Percentiles rank a stretch among this genome's conserved stretches.
These are phyloP conservation scores for Butastur rufipennis DNA, from an alignment of 2,113 vertebrate genomes.

Conservation along the genomic window DNA sequence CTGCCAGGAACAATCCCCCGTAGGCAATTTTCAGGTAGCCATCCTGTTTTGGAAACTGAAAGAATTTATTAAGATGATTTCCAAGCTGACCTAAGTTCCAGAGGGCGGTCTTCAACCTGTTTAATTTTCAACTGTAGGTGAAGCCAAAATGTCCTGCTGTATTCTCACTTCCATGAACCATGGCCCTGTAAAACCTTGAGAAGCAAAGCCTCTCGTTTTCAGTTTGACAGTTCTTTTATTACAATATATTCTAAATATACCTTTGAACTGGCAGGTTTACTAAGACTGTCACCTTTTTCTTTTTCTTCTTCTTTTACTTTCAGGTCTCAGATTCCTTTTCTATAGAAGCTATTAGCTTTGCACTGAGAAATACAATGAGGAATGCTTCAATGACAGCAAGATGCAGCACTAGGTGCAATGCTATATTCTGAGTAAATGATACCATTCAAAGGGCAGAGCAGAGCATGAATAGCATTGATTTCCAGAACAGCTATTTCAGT, in stretches of 20 bases:
- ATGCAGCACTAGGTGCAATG: constrained; percentile 26
- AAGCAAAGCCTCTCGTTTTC: neutral
- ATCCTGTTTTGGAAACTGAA: neutral
- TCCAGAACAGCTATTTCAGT: constrained; percentile 36
- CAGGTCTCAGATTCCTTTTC: neutral
- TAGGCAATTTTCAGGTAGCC: neutral
- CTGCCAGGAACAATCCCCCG: neutral
- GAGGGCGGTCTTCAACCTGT: neutral
- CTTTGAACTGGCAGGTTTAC: neutral
- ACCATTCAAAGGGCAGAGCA: constrained; percentile 40
- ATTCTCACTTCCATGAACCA: neutral
- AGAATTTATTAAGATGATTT: neutral
- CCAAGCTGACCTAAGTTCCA: neutral
- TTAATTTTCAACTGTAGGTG: neutral
- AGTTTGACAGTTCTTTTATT: neutral
- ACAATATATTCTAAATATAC: neutral
- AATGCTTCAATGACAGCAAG: constrained; percentile 51
- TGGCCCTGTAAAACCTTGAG: neutral
- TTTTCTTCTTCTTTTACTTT: neutral
- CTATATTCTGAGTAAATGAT: constrained; percentile 50
- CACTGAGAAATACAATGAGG: constrained; percentile 28
- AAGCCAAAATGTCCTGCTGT: neutral
- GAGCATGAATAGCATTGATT: constrained; percentile 41
- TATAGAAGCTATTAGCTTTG: neutral
- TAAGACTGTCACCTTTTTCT: neutral